Percentiles rank a stretch among this genome's conserved stretches.
phyloP scores from a whole-genome alignment of 2,797 vertebrate genomes.

The Benthosema pterotum region DNA sequence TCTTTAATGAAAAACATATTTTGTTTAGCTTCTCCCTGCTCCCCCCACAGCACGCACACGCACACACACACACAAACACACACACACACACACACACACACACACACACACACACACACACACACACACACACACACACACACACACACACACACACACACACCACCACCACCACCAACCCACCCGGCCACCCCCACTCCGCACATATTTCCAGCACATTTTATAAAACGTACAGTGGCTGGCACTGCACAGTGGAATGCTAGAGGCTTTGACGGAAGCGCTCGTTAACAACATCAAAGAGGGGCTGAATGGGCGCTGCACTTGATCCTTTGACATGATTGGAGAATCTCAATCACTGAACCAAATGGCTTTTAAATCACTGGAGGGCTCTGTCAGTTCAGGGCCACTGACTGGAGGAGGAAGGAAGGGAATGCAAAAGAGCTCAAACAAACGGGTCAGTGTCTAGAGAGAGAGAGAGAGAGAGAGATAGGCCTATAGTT shows the following conservation, averaged over 20 bases:
- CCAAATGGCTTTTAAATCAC: conserved; percentile 42
- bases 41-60: conserved; percentile 18
- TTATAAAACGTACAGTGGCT: conserved; percentile 43
- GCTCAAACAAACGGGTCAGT: no score
- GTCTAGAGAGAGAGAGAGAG: no score
- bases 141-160: conserved; percentile 43
- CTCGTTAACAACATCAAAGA: conserved; percentile 71
- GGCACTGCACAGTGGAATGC: conserved; percentile 20
- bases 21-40: conserved; percentile 25
- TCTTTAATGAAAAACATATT: conserved; percentile 76
- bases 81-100: conserved; percentile 46
- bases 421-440: no score
- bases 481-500: no score
- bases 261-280: conserved; percentile 55
- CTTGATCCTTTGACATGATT: conserved; percentile 61
- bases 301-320: conserved; percentile 39
- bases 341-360: conserved; percentile 41
- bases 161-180: conserved; percentile 43
- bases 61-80: conserved; percentile 56
- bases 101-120: conserved; percentile 46
- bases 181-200: conserved; percentile 34
- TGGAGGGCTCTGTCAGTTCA: background rate
- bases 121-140: conserved; percentile 46
- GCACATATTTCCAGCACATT: conserved; percentile 40
- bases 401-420: no score